phyloP scores from a whole-genome alignment of 2,888 invertebrate species.

The Congeria kusceri region DNA sequence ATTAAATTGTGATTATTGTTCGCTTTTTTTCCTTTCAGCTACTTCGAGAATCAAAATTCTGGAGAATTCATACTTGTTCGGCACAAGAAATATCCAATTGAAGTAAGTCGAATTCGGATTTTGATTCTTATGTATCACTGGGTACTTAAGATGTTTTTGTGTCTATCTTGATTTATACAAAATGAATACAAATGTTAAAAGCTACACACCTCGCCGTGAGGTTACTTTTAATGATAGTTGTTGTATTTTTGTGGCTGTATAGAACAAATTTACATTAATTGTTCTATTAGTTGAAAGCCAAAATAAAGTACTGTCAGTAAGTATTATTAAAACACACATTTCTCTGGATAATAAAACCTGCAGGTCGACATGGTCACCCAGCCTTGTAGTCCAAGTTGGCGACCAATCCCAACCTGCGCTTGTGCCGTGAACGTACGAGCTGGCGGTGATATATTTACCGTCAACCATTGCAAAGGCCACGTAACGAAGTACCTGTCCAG shows the following conservation, averaged over 20 bases:
- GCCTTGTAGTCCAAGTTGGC: neutral
- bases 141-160: too few relatives aligned
- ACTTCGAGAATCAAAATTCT: conserved; percentile 19
- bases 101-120: conserved; percentile 16
- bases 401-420: conserved; percentile 13
- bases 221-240: too few relatives aligned
- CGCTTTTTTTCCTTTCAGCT: conserved; percentile 3
- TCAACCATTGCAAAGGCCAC: conserved; percentile 44
- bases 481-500: conserved; percentile 16
- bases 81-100: conserved; percentile 27
- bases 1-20: too few relatives aligned
- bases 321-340: too few relatives aligned
- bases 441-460: conserved; percentile 41
- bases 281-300: too few relatives aligned
- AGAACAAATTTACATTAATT: too few relatives aligned
- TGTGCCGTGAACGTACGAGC: conserved; percentile 40
- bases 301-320: too few relatives aligned
- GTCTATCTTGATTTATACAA: too few relatives aligned
- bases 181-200: too few relatives aligned
- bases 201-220: too few relatives aligned
- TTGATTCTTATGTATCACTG: too few relatives aligned
- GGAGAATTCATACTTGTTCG: conserved; percentile 23
- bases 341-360: neutral
- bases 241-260: too few relatives aligned
- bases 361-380: neutral